phyloP scores from a whole-genome alignment of 2,113 vertebrate species.

The Pogonocichla stellata region DNA sequence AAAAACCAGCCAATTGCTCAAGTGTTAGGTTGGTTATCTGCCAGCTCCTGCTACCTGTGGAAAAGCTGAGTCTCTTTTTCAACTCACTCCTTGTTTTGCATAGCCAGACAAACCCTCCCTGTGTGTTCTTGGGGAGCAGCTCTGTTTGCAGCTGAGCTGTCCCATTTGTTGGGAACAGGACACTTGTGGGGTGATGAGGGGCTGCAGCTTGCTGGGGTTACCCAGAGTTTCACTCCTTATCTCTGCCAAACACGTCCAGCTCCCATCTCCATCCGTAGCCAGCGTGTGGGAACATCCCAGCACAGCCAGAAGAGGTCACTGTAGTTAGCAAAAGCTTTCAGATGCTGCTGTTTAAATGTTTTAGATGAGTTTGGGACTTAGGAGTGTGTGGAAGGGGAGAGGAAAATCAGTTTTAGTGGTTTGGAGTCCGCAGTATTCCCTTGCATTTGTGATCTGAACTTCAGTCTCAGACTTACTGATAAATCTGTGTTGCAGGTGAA shows the following conservation, averaged over 20 bases:
- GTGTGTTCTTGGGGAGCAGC: not conserved
- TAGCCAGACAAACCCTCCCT: not conserved
- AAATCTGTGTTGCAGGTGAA: constrained; percentile 83
- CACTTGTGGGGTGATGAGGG: not conserved
- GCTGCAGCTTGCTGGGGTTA: not conserved
- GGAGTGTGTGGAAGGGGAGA: not conserved
- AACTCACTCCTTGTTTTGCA: not conserved
- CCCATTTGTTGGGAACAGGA: not conserved
- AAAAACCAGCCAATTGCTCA: not conserved
- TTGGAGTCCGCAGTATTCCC: not conserved
- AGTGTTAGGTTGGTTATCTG: not conserved
- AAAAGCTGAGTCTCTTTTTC: not conserved
- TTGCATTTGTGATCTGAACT: not conserved
- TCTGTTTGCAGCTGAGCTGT: not conserved
- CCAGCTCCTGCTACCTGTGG: not conserved
- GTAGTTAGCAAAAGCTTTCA: not conserved
- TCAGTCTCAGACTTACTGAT: not conserved
- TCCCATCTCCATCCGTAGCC: not conserved
- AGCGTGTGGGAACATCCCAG: not conserved
- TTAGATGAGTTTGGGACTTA: not conserved
- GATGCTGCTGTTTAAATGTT: not conserved
- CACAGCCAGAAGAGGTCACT: constrained; percentile 44
- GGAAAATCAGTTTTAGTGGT: not conserved
- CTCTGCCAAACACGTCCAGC: not conserved
- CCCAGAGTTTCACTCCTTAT: not conserved